Conservation (phyloP, 2,797 vertebrate species). For the Anomalospiza imberbis region DNA sequence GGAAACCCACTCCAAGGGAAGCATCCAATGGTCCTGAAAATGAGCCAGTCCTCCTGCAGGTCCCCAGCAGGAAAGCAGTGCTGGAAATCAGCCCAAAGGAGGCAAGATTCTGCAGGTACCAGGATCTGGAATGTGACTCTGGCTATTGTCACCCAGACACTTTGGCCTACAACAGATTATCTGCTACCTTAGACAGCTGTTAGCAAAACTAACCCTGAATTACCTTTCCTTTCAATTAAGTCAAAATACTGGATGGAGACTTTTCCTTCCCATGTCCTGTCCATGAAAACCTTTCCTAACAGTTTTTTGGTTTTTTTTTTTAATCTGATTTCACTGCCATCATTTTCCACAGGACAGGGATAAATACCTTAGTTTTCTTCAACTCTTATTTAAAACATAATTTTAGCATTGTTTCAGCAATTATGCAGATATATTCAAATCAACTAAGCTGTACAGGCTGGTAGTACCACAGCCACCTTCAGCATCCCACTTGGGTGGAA, state of each 20-base stretch:
- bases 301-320: background rate
- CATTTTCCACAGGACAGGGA: background rate
- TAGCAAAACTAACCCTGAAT: background rate
- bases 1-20: background rate
- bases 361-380: background rate
- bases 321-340: background rate
- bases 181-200: background rate
- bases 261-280: background rate
- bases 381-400: background rate
- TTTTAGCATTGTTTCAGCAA: background rate
- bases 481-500: accelerated
- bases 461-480: background rate
- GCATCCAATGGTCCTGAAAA: background rate
- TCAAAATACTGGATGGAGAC: background rate
- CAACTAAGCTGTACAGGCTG: background rate
- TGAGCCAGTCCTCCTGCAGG: background rate
- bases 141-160: background rate
- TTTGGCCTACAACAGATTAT: background rate
- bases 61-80: background rate
- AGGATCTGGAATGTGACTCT: background rate
- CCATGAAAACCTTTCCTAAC: background rate
- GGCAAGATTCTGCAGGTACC: background rate
- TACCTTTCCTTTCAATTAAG: background rate
- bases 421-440: background rate
- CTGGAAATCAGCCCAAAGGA: background rate